Evolutionary conservation across 2,797 vertebrate genomes (phyloP).

Genomic region (Coregonus suidteri): DNA sequence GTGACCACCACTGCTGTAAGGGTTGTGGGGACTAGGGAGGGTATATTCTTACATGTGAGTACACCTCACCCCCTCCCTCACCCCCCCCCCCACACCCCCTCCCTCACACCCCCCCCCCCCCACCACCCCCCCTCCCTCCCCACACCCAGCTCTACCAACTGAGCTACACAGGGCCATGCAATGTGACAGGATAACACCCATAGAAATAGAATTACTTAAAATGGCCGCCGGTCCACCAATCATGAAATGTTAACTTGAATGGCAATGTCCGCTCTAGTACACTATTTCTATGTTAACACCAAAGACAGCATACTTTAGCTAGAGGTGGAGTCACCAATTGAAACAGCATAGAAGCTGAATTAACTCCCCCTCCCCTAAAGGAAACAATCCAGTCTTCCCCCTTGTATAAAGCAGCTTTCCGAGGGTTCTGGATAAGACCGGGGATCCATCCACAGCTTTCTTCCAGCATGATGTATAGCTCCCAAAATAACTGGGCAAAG

Average conservation of each 20-base stretch:
- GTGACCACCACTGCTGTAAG: too few relatives aligned
- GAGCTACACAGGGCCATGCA: too few relatives aligned
- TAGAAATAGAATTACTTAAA: too few relatives aligned
- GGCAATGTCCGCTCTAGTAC: too few relatives aligned
- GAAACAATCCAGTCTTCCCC: background rate
- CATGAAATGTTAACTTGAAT: too few relatives aligned
- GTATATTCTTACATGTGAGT: conserved; percentile 4
- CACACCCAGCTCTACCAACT: too few relatives aligned
- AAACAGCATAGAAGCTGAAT: background rate
- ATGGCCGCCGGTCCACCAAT: background rate
- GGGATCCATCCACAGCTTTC: background rate
- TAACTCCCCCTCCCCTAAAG: background rate
- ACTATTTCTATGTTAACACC: background rate
- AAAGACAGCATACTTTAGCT: background rate
- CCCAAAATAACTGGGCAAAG: conserved; percentile 1
- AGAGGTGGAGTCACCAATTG: background rate
- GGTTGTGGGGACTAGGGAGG: too few relatives aligned
- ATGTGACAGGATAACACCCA: too few relatives aligned
- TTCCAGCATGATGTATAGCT: background rate
- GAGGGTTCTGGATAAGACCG: conserved; percentile 2
- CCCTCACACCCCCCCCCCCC: background rate
- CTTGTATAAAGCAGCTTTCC: background rate
- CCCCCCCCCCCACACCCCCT: background rate
- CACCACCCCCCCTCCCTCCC: background rate
- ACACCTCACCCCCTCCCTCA: background rate